Evolutionary conservation across 1,140 invertebrate genomes (phyloP), one percentile per base, ranked within the genome.

Genomic region (Lasioglossum baleicum): DNA sequence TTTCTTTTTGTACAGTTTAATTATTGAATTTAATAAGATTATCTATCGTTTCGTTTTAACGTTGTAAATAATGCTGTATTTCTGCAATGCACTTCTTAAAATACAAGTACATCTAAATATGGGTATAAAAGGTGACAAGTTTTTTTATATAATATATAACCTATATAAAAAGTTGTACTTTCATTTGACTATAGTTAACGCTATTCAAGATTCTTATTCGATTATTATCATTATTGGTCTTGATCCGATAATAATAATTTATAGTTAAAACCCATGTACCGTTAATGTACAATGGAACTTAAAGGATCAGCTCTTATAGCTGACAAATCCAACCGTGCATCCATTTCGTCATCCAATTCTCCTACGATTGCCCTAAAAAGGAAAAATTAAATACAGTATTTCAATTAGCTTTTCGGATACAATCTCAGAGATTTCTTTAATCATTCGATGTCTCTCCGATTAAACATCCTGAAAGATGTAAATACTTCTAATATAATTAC

Each of bases 301-400:
- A 99, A 93, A 22, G 98, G 98, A 93, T 99, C 98, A 48, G 98
- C 98, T 93, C 97, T 95, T 81, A 99, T 97, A 84, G 95, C 96
- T 31, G 95, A 94, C 83, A 98, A 94, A 92, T 99, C 97, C 86
- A 98, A 90, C 90, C 96, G 94, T 79, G 96, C 95, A 92, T 99
- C 98, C 82, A 98, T 94, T 83, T 97, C 96, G 92, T 99, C 98
- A 92, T 99, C 98, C 84, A 99, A 95, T 93, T 98, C 96, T 75
- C 98, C 98, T 81, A 99, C 96, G 71, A 99, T 95, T 44, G 97
- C 98, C 67, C 96, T 97, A 90, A 80, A 68, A 87, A 83, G 81
- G 75, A 81, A 88, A 73, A 15, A 75, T 53, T 17, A 3, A 53
- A 6, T 17, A 6, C 5, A 20, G 26, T 53, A 8, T 40, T 20